Base-by-base conservation (phyloP, 2,888 invertebrate species). In the Dendrolimus houi region DNA sequence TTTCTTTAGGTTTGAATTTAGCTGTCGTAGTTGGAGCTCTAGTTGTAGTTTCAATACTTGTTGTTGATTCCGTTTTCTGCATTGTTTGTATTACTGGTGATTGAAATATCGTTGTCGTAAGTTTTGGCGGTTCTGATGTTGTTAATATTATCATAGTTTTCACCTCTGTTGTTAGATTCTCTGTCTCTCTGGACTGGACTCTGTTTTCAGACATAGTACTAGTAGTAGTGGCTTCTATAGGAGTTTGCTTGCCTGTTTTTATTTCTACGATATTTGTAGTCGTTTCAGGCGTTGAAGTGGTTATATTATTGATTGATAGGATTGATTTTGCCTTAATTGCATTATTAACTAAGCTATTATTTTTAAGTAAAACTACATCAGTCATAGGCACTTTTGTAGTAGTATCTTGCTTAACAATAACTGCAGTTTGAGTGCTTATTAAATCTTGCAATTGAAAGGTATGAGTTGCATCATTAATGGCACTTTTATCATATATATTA, bases 1-100 rank as follows among this genome's bases (percentile, higher is more conserved):
- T 90, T 69, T 90, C 90, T 70, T 90, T 90, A n/a, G 85, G 84
- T 62, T 87, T 86, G 41, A 82, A 81, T 69, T 89, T 90, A 0
- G 71, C 60, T 29, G 87, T 87, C n/a, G 83, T 87, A 12, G 83
- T 81, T 13, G 78, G 71, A 54, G 65, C 64, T 75, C 72, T 83
- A 9, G 71, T 61, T 13, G 81, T 80, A 41, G 77, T 71, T 61
- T 86, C 83, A 52, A 72, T 66, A 62, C 78, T 83, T 60, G 65
- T 81, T 9, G 79, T 75, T 9, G 71, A 69, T 62, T 80, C 81
- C 41, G 60, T 71, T 55, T 59, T 55, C 60, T 66, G 70, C 29
- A 61, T 60, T 41, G 60, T 67, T 64, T 67, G 74, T 52, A 62
- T 63, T 12, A 62, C 70, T 17, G 61, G 57, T 57, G 59, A 55